Evolutionary conservation across 2,888 invertebrate species (phyloP), one percentile per base, ranked within the genome.

Genomic region (Girardia tigrina): DNA sequence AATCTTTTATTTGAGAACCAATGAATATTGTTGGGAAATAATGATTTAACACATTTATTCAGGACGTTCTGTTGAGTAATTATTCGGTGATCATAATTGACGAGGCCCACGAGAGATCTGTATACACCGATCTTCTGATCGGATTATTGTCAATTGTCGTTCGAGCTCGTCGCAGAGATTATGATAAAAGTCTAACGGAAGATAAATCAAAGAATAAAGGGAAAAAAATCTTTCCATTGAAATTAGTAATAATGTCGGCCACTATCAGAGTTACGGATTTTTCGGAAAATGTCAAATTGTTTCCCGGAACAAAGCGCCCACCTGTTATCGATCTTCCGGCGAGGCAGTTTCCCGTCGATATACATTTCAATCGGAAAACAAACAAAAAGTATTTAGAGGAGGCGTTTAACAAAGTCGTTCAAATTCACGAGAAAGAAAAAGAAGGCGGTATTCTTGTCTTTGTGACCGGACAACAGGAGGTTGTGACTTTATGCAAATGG

Each of bases 201-300:
- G 23, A 20, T 8, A 14, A 29, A 4, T n/a, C 4, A 2, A 56
- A 56, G 23, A 4, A 4, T n/a, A 12, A 71, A 28, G 27, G 4
- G 16, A 4, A 23, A 16, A n/a, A n/a, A 42, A 70, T 74, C 4
- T n/a, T n/a, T n/a, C 92, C 94, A 0, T 84, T 99, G 2, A 91
- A 95, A 82, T 85, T 99, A 4, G 89, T 99, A 23, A 89, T 99
- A 29, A 99, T 99, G 98, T 97, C 97, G 0, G 98, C 98, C 0
- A 99, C 98, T 0, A 84, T 99, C 74, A 87, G 92, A 75, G 88
- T 95, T 0, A 90, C 91, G 79, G 97, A 98, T 82, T 99, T 98
- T 80, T 90, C 91, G 0, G 88, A 89, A 71, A 95, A 97, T 83
- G 82, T 84, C 0, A 86, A 88, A 74, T 85, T 99, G 16, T 98